Evolutionary conservation across 2,888 invertebrate genomes (phyloP).

Genomic region (Athetis lepigone): DNA sequence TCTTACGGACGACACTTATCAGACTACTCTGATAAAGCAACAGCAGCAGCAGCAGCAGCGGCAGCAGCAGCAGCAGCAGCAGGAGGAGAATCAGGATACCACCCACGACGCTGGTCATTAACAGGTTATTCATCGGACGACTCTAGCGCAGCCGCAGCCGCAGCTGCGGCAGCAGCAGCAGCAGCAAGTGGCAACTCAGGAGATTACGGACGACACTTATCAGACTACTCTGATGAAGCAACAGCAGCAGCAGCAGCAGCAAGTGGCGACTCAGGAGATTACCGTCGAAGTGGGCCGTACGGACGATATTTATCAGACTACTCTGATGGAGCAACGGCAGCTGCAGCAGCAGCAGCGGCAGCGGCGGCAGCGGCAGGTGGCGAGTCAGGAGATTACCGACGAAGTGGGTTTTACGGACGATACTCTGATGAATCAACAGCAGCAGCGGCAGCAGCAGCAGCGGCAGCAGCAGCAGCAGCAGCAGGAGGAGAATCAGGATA

Average conservation of each 20-base stretch:
- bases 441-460: too few species aligned
- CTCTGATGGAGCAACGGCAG: conserved; percentile 3
- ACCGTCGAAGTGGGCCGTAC: not conserved
- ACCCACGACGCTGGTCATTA: too few species aligned
- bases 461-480: conserved; percentile 45
- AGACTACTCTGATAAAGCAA: not conserved
- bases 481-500: not conserved
- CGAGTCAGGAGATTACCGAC: not conserved
- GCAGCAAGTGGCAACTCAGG: conserved; percentile 14
- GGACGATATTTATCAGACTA: not conserved
- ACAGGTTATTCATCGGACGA: too few species aligned
- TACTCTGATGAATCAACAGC: not conserved
- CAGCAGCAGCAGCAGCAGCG: too few species aligned
- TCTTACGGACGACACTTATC: not conserved
- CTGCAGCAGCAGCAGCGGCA: conserved; percentile 1
- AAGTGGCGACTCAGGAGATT: not conserved
- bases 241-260: conserved; percentile 11
- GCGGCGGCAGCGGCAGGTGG: conserved; percentile 3
- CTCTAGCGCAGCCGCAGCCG: not conserved
- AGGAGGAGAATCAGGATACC: too few species aligned
- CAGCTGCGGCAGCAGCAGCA: conserved; percentile 3
- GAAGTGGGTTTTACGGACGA: not conserved
- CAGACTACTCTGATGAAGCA: conserved; percentile 11
- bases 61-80: not conserved
- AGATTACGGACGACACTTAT: not conserved